phyloP scores from a whole-genome alignment of 2,888 invertebrate genomes.

The Mythimna albipuncta region DNA sequence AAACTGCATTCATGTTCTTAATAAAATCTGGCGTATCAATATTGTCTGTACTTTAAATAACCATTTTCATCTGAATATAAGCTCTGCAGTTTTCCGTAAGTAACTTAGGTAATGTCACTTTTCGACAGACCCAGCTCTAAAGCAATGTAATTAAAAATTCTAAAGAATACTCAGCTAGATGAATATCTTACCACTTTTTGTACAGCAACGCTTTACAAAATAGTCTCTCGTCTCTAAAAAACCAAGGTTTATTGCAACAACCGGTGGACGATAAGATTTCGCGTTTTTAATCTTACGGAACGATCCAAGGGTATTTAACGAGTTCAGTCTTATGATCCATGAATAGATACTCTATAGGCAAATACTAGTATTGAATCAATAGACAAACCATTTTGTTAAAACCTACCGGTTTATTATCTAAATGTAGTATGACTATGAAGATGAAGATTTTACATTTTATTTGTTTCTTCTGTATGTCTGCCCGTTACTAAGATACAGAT shows the following conservation, averaged over 20 bases:
- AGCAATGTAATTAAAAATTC: conserved; percentile 3
- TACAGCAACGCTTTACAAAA: conserved; percentile 39
- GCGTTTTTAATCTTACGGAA: conserved; percentile 72
- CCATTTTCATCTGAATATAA: neutral
- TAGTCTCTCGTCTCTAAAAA: conserved; percentile 51
- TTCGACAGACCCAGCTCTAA: neutral
- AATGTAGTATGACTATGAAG: neutral
- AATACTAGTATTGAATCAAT: neutral
- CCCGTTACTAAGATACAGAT: neutral
- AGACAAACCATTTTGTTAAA: neutral
- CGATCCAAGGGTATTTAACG: conserved; percentile 75
- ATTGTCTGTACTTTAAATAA: no score
- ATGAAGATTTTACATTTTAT: neutral
- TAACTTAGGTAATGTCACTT: neutral
- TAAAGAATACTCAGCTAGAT: conserved; percentile 16
- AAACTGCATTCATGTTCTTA: no score
- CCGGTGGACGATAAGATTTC: conserved; percentile 68
- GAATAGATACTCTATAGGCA: neutral
- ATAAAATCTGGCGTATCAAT: no score
- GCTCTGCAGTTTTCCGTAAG: neutral
- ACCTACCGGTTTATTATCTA: no score
- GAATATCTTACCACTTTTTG: conserved; percentile 33
- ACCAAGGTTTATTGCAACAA: conserved; percentile 74
- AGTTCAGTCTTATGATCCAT: conserved; percentile 44
- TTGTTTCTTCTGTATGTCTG: neutral